Evolutionary conservation across 2,888 invertebrate genomes (phyloP).

Genomic region (Harpalus rubripes): DNA sequence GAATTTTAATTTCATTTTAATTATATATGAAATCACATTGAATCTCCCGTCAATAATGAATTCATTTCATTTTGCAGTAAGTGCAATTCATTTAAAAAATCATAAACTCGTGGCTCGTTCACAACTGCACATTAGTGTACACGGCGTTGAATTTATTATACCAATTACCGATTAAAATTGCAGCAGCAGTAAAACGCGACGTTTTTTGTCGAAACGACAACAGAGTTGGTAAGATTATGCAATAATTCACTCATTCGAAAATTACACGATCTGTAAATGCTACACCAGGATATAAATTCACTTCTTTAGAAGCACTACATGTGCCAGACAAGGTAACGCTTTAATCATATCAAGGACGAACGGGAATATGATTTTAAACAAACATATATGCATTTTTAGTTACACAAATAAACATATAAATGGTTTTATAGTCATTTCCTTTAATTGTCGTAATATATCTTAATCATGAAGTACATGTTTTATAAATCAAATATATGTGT

Average conservation of each 20-base stretch:
- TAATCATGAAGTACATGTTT: neutral
- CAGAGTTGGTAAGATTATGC: slow-evolving; percentile 15
- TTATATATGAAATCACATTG: slow-evolving; percentile 18
- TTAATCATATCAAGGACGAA: slow-evolving; percentile 30
- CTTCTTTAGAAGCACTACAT: slow-evolving; percentile 21
- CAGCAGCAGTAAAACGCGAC: slow-evolving; percentile 14
- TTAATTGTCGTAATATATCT: neutral
- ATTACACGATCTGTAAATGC: slow-evolving; percentile 34
- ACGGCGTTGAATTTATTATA: slow-evolving; percentile 25
- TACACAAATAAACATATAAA: neutral
- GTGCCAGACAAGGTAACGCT: slow-evolving; percentile 10
- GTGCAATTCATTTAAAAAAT: slow-evolving; percentile 41
- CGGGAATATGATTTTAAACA: neutral
- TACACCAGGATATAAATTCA: slow-evolving; percentile 20
- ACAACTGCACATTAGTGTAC: slow-evolving; percentile 35
- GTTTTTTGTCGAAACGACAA: slow-evolving; percentile 21
- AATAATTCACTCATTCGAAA: slow-evolving; percentile 41
- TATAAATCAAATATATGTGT: neutral
- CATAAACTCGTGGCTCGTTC: slow-evolving; percentile 16
- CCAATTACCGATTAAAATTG: slow-evolving; percentile 44
- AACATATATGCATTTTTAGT: neutral
- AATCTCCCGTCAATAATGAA: slow-evolving; percentile 15
- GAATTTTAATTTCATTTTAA: slow-evolving; percentile 39
- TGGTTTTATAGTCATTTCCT: neutral
- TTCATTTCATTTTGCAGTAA: slow-evolving; percentile 43